A percentile compares a stretch with the other conserved stretches of the same genome.
Conservation (phyloP, 2,888 invertebrate genomes). For the Gerris lacustris region DNA sequence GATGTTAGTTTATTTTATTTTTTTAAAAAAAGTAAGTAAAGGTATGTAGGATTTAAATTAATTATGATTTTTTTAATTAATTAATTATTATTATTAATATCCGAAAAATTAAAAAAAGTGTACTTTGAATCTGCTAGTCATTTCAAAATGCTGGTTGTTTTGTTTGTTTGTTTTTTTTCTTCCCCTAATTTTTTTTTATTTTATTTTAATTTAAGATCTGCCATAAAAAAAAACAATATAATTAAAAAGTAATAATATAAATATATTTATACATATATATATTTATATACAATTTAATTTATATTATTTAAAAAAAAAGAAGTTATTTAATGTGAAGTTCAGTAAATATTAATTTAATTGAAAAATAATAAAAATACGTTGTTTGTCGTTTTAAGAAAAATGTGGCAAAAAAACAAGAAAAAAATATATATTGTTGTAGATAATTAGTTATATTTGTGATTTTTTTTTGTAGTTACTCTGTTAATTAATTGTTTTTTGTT, state of each 20-base stretch:
- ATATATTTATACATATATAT: no score
- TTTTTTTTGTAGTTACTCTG: no score
- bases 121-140: slow-evolving; percentile 2
- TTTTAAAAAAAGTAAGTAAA: background rate
- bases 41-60: background rate
- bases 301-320: background rate
- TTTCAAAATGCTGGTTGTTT: background rate
- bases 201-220: background rate
- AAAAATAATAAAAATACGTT: background rate
- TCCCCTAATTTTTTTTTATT: background rate
- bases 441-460: no score
- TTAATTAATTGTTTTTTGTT: no score
- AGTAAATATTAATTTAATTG: background rate
- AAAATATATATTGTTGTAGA: no score
- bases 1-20: no score
- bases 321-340: background rate
- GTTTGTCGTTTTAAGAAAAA: background rate
- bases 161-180: background rate
- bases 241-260: no score
- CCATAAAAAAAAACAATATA: no score
- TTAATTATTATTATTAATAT: background rate
- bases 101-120: background rate
- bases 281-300: no score
- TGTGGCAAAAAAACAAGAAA: no score
- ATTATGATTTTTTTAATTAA: background rate